Evolutionary conservation across 2,797 vertebrate species (phyloP).

Genomic region (Squalus acanthias): DNA sequence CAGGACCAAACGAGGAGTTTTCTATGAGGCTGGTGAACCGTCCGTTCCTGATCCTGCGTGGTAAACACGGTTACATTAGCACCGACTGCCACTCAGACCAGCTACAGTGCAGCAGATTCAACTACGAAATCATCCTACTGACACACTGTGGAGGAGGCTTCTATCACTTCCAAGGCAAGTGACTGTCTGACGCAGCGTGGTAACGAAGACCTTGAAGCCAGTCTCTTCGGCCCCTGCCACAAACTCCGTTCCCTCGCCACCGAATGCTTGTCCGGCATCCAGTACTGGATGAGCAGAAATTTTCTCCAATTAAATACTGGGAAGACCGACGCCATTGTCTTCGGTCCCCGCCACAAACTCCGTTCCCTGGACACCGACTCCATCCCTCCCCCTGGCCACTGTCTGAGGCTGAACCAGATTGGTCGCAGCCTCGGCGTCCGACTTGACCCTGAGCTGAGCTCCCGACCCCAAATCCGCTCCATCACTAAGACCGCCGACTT

Average conservation of each 20-base stretch:
- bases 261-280: too few species aligned
- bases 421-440: neutral
- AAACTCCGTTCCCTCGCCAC: neutral
- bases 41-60: neutral
- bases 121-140: neutral
- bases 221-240: neutral
- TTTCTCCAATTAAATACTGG: too few species aligned
- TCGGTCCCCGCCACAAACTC: neutral
- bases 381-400: neutral
- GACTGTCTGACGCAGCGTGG: too few species aligned
- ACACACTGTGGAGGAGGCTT: neutral
- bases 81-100: neutral
- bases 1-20: neutral
- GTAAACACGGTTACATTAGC: neutral
- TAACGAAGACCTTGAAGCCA: neutral
- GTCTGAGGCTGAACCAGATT: neutral
- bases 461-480: neutral
- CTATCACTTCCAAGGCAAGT: slow-evolving; percentile 20
- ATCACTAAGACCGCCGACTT: too few species aligned
- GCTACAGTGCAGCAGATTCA: neutral
- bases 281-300: too few species aligned
- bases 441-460: neutral
- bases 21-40: neutral
- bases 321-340: neutral
- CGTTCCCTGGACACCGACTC: neutral